These are phyloP conservation scores for Callaeas wilsoni DNA, from an alignment of 2,113 vertebrate species.

Conservation along the genomic window DNA sequence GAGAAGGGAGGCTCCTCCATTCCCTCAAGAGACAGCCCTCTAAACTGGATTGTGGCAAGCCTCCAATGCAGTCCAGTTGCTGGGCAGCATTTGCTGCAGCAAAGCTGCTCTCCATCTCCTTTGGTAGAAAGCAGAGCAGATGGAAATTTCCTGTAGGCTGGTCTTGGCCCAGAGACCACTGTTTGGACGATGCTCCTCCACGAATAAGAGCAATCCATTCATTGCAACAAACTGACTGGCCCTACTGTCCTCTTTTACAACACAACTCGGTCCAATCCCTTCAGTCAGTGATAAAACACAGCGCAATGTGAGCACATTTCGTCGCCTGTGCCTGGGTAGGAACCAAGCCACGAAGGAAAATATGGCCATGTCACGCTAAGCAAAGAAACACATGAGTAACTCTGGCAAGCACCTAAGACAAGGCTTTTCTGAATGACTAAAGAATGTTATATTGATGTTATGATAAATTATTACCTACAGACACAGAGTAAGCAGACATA, in stretches of 20 bases:
- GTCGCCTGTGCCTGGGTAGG: neutral
- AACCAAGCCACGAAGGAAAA: slow-evolving; percentile 24
- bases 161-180: slow-evolving; percentile 12
- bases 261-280: neutral
- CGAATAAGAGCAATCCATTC: slow-evolving; percentile 3
- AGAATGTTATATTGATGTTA: slow-evolving; percentile 4
- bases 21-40: neutral
- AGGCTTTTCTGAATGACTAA: slow-evolving; percentile 11
- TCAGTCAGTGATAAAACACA: neutral
- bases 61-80: neutral
- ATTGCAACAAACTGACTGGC: neutral
- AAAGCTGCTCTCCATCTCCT: neutral
- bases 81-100: neutral
- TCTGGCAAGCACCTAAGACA: slow-evolving; percentile 32
- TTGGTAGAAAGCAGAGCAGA: neutral
- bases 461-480: slow-evolving; percentile 1
- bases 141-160: slow-evolving; percentile 15
- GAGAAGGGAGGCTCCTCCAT: neutral
- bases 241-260: neutral
- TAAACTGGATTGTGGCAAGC: neutral
- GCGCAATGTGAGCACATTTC: neutral
- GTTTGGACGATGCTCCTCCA: neutral
- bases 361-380: neutral
- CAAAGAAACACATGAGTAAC: slow-evolving; percentile 43
- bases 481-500: neutral